phyloP scores from a whole-genome alignment of 2,113 vertebrate genomes.

The Stegastes partitus region DNA sequence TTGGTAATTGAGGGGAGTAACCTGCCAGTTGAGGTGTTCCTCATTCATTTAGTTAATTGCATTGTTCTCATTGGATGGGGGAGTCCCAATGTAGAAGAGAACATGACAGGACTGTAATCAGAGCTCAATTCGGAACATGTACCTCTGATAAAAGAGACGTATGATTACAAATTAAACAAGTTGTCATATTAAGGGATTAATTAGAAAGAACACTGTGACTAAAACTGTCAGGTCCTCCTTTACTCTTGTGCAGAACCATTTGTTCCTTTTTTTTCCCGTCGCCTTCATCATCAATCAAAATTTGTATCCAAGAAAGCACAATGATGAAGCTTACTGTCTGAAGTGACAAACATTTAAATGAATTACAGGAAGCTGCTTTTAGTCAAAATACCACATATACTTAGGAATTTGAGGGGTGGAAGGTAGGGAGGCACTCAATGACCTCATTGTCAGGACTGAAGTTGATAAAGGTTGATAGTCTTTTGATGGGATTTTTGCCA shows the following conservation, averaged over 20 bases:
- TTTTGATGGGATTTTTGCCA: no score
- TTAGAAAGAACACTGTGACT: conserved; percentile 13
- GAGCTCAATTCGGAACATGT: conserved; percentile 29
- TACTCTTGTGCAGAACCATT: neutral
- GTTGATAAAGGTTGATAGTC: no score
- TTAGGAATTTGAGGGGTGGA: no score
- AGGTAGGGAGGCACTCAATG: no score
- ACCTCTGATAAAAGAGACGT: conserved; percentile 11
- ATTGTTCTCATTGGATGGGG: conserved; percentile 49
- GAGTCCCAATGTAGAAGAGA: conserved; percentile 21
- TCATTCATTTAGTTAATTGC: conserved; percentile 72
- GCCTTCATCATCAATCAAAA: conserved; percentile 8
- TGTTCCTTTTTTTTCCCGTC: neutral
- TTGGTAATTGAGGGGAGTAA: conserved; percentile 72
- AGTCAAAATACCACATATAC: no score
- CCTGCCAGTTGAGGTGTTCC: conserved; percentile 60
- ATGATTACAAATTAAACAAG: conserved; percentile 26
- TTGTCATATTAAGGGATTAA: conserved; percentile 32
- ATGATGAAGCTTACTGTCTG: neutral
- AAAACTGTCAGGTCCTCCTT: neutral
- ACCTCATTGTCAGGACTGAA: no score
- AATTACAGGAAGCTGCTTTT: no score
- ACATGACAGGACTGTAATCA: conserved; percentile 66
- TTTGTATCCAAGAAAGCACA: neutral
- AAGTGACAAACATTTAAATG: no score